These are phyloP conservation scores for Holothuria scabra DNA, from an alignment of 53 echinoderm and acorn worm genomes.

Conservation along the genomic window DNA sequence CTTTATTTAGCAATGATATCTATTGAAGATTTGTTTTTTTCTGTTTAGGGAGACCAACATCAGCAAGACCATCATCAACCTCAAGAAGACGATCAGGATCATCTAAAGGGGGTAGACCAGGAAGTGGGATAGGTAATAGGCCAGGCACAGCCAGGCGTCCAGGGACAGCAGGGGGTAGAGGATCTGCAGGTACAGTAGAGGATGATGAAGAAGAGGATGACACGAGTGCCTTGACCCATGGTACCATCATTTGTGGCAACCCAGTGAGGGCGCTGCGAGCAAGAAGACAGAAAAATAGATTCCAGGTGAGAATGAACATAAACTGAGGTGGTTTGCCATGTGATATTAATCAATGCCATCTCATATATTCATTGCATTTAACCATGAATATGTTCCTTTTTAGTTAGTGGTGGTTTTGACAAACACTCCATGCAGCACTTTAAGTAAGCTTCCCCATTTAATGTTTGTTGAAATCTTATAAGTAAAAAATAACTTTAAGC, in stretches of 20 bases:
- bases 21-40: too few relatives aligned
- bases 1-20: too few relatives aligned
- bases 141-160: slow-evolving; percentile 77
- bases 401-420: too few relatives aligned
- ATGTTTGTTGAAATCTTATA: too few relatives aligned
- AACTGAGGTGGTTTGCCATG: too few relatives aligned
- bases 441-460: too few relatives aligned
- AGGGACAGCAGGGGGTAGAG: slow-evolving; percentile 65
- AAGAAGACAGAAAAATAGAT: slow-evolving; percentile 62
- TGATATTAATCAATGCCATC: too few relatives aligned
- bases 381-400: too few relatives aligned
- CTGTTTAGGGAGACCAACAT: slow-evolving; percentile 23
- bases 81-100: slow-evolving; percentile 63
- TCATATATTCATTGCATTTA: too few relatives aligned
- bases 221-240: slow-evolving; percentile 86
- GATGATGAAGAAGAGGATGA: slow-evolving; percentile 72
- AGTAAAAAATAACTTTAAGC: too few relatives aligned
- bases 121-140: slow-evolving; percentile 64
- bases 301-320: neutral
- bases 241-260: slow-evolving; percentile 89
- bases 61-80: slow-evolving; percentile 65
- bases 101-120: slow-evolving; percentile 65
- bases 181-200: neutral
- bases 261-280: slow-evolving; percentile 85
- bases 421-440: too few relatives aligned